A percentile compares a stretch with the other conserved stretches of the same genome.
Conservation (phyloP, 2,888 invertebrate genomes). For the Stictocephala bisonia region DNA sequence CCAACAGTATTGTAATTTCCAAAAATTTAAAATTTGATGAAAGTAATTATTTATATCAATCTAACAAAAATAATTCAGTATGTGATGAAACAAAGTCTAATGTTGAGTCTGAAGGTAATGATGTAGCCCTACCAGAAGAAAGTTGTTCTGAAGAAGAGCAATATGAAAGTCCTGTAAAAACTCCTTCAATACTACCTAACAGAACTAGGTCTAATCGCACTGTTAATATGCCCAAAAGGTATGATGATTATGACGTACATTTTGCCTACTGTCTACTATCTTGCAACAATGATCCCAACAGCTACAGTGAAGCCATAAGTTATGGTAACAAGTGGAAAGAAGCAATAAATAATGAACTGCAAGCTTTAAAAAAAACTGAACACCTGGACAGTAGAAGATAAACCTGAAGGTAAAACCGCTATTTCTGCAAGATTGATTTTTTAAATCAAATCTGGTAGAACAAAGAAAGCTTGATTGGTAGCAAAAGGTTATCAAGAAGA, state of each 20-base stretch:
- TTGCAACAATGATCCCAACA: not conserved
- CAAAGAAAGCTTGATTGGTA: too few relatives aligned
- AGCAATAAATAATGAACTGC: not conserved
- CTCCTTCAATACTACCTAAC: too few relatives aligned
- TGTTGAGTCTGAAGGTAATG: conserved; percentile 6
- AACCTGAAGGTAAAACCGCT: too few relatives aligned
- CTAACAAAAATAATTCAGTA: not conserved
- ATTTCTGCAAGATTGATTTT: too few relatives aligned
- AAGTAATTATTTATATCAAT: not conserved
- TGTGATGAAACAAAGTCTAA: not conserved
- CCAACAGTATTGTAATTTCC: not conserved
- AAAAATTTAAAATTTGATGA: not conserved
- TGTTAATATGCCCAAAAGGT: not conserved
- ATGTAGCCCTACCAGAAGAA: not conserved
- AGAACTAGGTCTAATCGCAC: too few relatives aligned
- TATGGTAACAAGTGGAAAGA: too few relatives aligned
- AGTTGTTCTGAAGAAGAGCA: not conserved
- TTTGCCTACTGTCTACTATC: not conserved
- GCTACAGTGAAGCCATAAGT: not conserved
- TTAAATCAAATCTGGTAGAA: too few relatives aligned
- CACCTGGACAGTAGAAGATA: too few relatives aligned
- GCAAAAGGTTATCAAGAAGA: too few relatives aligned
- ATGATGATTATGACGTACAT: not conserved
- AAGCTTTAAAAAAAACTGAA: too few relatives aligned
- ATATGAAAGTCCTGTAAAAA: not conserved